Evolutionary conservation across 2,113 vertebrate genomes (phyloP).

Genomic region (Hemicordylus capensis): DNA sequence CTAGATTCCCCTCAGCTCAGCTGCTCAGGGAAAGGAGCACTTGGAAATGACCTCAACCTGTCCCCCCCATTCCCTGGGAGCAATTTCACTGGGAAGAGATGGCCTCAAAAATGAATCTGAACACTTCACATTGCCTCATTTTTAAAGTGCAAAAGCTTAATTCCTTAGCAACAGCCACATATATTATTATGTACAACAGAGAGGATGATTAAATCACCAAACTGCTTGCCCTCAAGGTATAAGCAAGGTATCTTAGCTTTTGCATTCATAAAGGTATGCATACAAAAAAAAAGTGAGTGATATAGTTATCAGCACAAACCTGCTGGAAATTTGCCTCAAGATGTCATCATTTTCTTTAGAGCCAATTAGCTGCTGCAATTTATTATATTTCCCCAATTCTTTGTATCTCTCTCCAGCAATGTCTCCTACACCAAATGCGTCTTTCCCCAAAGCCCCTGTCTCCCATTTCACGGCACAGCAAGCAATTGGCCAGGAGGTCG

Average conservation of each 20-base stretch:
- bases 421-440: neutral
- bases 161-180: no score
- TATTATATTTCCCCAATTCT: conserved; percentile 28
- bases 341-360: conserved; percentile 15
- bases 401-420: conserved; percentile 26
- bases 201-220: conserved; percentile 35
- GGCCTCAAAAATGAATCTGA: neutral
- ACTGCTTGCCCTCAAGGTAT: neutral
- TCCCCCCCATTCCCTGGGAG: no score
- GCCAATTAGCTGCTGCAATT: neutral
- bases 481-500: conserved; percentile 43
- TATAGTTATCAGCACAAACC: conserved; percentile 17
- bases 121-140: neutral
- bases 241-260: conserved; percentile 27
- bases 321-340: neutral
- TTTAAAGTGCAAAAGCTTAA: conserved; percentile 1
- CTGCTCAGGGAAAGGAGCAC: neutral
- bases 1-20: neutral
- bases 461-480: conserved; percentile 22
- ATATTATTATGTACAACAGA: conserved; percentile 21
- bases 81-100: neutral
- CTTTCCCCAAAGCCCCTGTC: conserved; percentile 19
- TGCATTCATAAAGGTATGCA: conserved; percentile 18
- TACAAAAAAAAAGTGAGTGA: neutral
- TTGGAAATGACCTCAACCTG: neutral